Conservation (phyloP, 2,888 invertebrate species). For the Lottia gigantea region DNA sequence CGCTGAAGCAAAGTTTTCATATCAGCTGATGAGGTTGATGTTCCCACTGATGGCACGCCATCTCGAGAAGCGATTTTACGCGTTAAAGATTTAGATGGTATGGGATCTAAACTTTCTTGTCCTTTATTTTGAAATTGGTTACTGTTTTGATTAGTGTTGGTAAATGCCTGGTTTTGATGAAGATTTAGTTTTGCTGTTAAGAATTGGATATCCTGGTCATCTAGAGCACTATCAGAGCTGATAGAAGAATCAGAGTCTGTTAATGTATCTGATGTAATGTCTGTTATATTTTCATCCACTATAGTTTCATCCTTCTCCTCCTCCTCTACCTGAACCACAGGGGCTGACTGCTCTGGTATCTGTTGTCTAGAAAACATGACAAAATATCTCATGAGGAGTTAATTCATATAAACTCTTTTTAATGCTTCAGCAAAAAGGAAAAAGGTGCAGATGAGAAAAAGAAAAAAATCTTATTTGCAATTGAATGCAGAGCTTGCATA, state of each 20-base stretch:
- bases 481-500: no score
- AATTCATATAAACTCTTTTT: no score
- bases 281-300: constrained; percentile 12
- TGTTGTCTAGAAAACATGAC: no score
- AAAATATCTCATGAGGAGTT: no score
- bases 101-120: neutral
- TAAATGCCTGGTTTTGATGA: neutral
- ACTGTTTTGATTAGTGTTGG: neutral
- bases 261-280: constrained; percentile 19
- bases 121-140: neutral
- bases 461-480: no score
- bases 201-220: neutral
- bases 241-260: constrained; percentile 18
- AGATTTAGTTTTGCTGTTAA: neutral
- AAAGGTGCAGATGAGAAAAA: no score
- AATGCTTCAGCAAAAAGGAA: no score
- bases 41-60: constrained; percentile 12
- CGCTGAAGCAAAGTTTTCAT: constrained; percentile 30
- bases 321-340: neutral
- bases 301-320: constrained; percentile 17
- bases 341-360: no score
- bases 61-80: constrained; percentile 32
- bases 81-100: constrained; percentile 30
- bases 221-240: neutral
- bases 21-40: constrained; percentile 24